A percentile compares a stretch with the other conserved stretches of the same genome.
Evolutionary conservation across 64 coral and sea anemone species (phyloP).

Genomic region (Anthopleura sola): DNA sequence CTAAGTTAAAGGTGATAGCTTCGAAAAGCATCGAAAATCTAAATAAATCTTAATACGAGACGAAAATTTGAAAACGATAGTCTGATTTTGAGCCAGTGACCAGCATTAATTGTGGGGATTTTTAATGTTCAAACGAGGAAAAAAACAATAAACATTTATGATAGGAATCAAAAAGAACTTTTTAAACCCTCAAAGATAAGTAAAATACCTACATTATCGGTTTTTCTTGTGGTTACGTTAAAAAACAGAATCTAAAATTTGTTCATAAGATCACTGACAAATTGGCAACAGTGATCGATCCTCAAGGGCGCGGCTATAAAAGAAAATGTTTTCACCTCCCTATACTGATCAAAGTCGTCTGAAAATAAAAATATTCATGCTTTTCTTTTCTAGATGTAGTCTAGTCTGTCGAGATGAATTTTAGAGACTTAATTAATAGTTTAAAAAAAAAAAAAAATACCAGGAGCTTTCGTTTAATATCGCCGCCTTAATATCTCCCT

Average conservation of each 20-base stretch:
- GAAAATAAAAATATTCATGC: background rate
- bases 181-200: background rate
- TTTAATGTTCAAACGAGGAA: background rate
- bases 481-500: too few relatives aligned
- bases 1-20: background rate
- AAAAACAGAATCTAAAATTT: background rate
- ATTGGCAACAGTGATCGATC: background rate
- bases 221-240: background rate
- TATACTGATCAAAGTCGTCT: background rate
- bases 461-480: too few relatives aligned
- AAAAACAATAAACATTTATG: background rate
- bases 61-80: too few relatives aligned
- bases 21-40: background rate
- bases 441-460: too few relatives aligned
- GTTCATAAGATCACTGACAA: background rate
- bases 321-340: too few relatives aligned
- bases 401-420: too few relatives aligned
- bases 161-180: background rate
- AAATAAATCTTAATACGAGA: too few relatives aligned
- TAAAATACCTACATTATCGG: background rate
- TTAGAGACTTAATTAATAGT: too few relatives aligned
- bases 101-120: background rate
- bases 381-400: background rate
- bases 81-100: background rate
- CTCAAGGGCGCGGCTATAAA: background rate